A percentile compares a stretch with the other conserved stretches of the same genome.
Conservation (phyloP, 2,113 vertebrate species). For the Emydura subglobosa region DNA sequence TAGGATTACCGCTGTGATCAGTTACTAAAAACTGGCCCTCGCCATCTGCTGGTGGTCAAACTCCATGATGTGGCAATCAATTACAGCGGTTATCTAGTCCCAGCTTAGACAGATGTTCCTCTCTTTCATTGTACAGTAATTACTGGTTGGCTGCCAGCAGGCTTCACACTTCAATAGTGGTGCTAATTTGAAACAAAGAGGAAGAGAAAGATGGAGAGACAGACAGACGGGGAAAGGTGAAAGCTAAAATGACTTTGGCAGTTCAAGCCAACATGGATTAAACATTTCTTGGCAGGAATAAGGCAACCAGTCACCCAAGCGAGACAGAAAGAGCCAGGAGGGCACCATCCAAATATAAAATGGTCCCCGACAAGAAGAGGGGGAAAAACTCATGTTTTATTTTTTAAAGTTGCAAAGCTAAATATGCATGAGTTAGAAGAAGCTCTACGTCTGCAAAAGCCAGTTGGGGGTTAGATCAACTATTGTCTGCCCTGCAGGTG, state of each 20-base stretch:
- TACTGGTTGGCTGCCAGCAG: slow-evolving; percentile 77
- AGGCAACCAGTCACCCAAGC: slow-evolving; percentile 8
- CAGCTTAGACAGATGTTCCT: slow-evolving; percentile 77
- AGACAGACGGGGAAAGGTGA: slow-evolving; percentile 59
- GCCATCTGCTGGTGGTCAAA: slow-evolving; percentile 79
- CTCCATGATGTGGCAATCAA: slow-evolving; percentile 74
- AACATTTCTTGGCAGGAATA: slow-evolving; percentile 32
- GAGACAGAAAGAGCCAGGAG: neutral
- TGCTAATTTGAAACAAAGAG: slow-evolving; percentile 77
- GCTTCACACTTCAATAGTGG: slow-evolving; percentile 78
- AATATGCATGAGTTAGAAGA: neutral
- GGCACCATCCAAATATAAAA: neutral
- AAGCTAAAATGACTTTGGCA: slow-evolving; percentile 58
- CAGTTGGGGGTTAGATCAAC: slow-evolving; percentile 37
- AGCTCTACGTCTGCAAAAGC: slow-evolving; percentile 44
- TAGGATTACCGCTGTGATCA: neutral
- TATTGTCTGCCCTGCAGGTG: neutral
- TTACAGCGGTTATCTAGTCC: slow-evolving; percentile 81
- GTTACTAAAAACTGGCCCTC: slow-evolving; percentile 53
- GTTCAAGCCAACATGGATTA: slow-evolving; percentile 1
- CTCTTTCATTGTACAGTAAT: slow-evolving; percentile 77
- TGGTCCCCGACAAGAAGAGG: neutral
- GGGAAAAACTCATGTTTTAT: slow-evolving; percentile 1
- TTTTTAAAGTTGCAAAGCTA: neutral
- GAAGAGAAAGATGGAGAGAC: slow-evolving; percentile 39